Base-by-base conservation (phyloP, 2,888 invertebrate species). In the Trissolcus brochymenae region DNA sequence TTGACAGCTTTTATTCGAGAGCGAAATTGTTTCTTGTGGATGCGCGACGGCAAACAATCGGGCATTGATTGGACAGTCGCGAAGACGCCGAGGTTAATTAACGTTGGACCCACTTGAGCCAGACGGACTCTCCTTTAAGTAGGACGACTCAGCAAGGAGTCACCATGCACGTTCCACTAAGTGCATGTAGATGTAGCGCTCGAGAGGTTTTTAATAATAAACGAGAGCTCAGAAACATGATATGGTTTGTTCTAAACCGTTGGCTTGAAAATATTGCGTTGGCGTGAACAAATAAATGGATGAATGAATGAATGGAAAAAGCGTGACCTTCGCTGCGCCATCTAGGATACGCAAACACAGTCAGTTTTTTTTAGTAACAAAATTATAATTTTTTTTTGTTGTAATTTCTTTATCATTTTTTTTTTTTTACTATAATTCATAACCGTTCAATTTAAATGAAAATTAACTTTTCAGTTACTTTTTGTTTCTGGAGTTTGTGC, bases 211-310 rank as follows among this genome's bases (percentile, higher is more conserved):
- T 40, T 55, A 41, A 62, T 51, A 21, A 59, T n/a, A 51, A 25
- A 41, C 73, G 21, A 56, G 54, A 61, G 21, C 56, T n/a, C 11
- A 43, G 75, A 65, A 68, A 75, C 46, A 67, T 70, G 70, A 70
- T 75, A 70, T 55, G 70, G 60, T 75, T 75, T 75, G 70, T 75
- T 75, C 65, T 64, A 65, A 70, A 54, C 46, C 70, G 65, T 55
- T 75, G 68, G 50, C 53, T 70, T 67, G 75, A 59, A 49, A 70
- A 62, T 55, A 65, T 64, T 51, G 68, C 65, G 75, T 75, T 60
- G 75, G 70, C 70, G 76, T 51, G 76, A 71, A 70, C 53, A 70
- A 76, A 70, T 61, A 66, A 70, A 76, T 70, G 70, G 65, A 70
- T 43, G 75, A 60, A 70, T 68, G 68, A 70, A 70, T 55, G 66